phyloP scores from a whole-genome alignment of 92 coral and sea anemone genomes.

The Phymanthus crucifer region DNA sequence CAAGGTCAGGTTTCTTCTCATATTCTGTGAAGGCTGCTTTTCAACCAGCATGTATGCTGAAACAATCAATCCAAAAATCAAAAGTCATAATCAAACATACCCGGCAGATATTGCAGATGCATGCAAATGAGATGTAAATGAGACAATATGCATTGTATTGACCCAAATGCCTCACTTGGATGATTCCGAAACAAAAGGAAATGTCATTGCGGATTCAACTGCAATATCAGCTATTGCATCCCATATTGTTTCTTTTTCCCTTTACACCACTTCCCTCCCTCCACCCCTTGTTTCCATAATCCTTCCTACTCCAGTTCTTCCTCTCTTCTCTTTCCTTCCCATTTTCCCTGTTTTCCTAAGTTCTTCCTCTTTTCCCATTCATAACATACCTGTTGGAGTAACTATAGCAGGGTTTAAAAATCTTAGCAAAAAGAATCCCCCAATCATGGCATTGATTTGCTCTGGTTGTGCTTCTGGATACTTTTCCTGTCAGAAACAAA shows the following conservation, averaged over 20 bases:
- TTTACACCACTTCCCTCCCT: no score
- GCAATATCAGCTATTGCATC: no score
- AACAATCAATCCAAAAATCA: not conserved
- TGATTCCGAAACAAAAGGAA: no score
- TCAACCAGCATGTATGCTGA: conserved; percentile 80
- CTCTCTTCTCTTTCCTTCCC: no score
- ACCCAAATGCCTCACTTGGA: no score
- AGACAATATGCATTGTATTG: no score
- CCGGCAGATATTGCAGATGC: not conserved
- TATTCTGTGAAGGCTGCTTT: conserved; percentile 75
- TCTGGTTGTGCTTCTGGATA: conserved; percentile 75
- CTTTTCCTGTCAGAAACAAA: conserved; percentile 61
- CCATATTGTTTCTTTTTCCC: not conserved
- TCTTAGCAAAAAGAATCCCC: conserved; percentile 93
- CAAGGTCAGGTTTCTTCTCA: conserved; percentile 83
- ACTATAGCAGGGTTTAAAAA: conserved; percentile 95
- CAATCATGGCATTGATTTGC: conserved; percentile 83
- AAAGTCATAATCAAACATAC: not conserved
- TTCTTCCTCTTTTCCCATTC: no score
- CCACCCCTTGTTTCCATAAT: no score
- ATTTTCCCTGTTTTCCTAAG: no score
- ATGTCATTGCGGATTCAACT: no score
- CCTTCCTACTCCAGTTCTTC: no score
- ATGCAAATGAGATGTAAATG: no score
- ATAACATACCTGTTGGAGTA: conserved; percentile 94